phyloP scores from a whole-genome alignment of 2,888 invertebrate species.

The Morpho deidamia region DNA sequence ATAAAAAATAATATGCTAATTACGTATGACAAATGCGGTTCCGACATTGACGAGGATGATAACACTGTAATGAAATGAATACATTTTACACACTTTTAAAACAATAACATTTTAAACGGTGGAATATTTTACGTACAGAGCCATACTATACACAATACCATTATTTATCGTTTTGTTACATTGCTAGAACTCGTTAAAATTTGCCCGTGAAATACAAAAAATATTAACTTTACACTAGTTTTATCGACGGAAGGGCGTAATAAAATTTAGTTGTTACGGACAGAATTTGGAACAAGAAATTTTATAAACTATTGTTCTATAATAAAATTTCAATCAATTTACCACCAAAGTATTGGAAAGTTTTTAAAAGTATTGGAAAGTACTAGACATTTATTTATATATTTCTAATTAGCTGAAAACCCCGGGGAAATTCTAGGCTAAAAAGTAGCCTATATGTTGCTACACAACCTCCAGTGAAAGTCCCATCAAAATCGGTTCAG shows the following conservation, averaged over 20 bases:
- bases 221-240: not conserved
- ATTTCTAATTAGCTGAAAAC: too few species aligned
- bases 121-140: not conserved
- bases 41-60: constrained; percentile 32
- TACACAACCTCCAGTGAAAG: too few species aligned
- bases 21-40: constrained; percentile 34
- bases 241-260: not conserved
- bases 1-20: not conserved
- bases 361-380: too few species aligned
- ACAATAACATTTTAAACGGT: constrained; percentile 27
- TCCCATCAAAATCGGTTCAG: too few species aligned
- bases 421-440: too few species aligned
- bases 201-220: not conserved
- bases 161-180: not conserved
- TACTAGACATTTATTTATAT: too few species aligned
- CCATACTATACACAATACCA: not conserved
- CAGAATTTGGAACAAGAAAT: too few species aligned
- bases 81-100: constrained; percentile 15
- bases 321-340: too few species aligned
- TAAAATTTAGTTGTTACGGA: not conserved
- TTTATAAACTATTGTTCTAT: too few species aligned
- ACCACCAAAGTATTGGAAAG: too few species aligned
- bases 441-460: too few species aligned
- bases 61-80: constrained; percentile 37
- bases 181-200: not conserved